Base-by-base conservation (phyloP, 2,113 vertebrate genomes). In the Ammodytes dubius region DNA sequence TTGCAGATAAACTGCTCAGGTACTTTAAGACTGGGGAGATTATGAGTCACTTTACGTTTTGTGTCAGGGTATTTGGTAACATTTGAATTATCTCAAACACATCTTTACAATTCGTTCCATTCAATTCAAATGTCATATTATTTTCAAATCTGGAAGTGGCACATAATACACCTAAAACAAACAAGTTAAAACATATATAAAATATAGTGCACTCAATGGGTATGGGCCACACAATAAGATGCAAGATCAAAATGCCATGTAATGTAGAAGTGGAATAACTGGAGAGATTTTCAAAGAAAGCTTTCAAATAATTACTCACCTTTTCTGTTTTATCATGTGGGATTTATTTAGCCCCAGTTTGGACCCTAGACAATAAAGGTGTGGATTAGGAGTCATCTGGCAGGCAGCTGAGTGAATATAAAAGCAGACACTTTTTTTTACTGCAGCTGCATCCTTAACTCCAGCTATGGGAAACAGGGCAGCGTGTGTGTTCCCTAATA, bases 361-460 rank as follows among this genome's bases (percentile, higher is more conserved):
- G 45, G 37, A 27, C 7, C 17, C 9, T 67, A 46, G 7, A 14
- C 15, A 45, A 19, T 59, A 72, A 72, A 75, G 19, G 35, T 69
- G 67, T 49, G 15, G 37, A 64, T 72, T 35, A 43, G 45, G 35
- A 76, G 52, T 89, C 85, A 92, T 89, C 79, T 89, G 86, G 76
- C 49, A 65, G 40, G 35, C 42, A 87, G 70, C 74, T 91, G 84
- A 85, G 70, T 46, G 72, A 60, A 72, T 42, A 74, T 57, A 35
- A 35, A 37, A 75, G 46, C 27, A 57, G 73, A 69, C 63, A 58
- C 39, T 68, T 59, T 75, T 35, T 84, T 76, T 87, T 61, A 65
- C 74, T 60, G 50, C 75, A 39, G 77, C 68, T 83, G 73, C 70
- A 61, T 78, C 49, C 39, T 72, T 75, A 64, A 75, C 66, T 58